Conservation (phyloP, 2,113 vertebrate genomes). For the Leptodactylus fuscus region DNA sequence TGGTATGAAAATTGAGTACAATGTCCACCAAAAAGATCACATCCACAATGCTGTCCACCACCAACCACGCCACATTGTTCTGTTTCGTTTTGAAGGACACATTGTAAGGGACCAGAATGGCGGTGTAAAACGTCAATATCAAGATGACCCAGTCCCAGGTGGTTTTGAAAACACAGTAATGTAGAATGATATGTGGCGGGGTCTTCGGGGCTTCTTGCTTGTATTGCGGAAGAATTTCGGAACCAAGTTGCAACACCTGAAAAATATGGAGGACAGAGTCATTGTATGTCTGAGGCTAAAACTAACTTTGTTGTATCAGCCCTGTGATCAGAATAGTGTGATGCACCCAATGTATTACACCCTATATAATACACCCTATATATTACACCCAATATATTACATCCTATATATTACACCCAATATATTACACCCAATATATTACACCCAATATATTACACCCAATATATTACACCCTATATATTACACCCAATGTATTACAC, state of each 20-base stretch:
- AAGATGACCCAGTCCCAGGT: constrained; percentile 99
- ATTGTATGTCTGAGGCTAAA: not conserved
- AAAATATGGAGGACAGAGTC: constrained; percentile 56
- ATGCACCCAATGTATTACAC: too few species aligned
- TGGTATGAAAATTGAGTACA: constrained; percentile 97
- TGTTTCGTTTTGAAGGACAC: constrained; percentile 98
- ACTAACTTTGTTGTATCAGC: too few species aligned
- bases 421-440: too few species aligned
- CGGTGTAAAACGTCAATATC: constrained; percentile 97
- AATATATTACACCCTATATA: too few species aligned
- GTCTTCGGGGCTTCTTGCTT: constrained; percentile 98
- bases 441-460: too few species aligned
- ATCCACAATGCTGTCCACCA: constrained; percentile 96
- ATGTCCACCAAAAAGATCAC: constrained; percentile 98
- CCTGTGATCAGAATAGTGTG: too few species aligned
- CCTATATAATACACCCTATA: too few species aligned
- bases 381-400: too few species aligned
- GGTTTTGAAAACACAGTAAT: constrained; percentile 97
- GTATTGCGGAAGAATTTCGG: constrained; percentile 96
- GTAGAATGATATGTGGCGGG: constrained; percentile 94
- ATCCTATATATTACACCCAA: too few species aligned
- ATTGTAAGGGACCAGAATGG: constrained; percentile 97
- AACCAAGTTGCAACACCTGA: constrained; percentile 94
- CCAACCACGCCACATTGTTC: constrained; percentile 97
- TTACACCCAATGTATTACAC: too few species aligned